Evolutionary conservation across 2,113 vertebrate species (phyloP).

Genomic region (Dicrurus megarhynchus): DNA sequence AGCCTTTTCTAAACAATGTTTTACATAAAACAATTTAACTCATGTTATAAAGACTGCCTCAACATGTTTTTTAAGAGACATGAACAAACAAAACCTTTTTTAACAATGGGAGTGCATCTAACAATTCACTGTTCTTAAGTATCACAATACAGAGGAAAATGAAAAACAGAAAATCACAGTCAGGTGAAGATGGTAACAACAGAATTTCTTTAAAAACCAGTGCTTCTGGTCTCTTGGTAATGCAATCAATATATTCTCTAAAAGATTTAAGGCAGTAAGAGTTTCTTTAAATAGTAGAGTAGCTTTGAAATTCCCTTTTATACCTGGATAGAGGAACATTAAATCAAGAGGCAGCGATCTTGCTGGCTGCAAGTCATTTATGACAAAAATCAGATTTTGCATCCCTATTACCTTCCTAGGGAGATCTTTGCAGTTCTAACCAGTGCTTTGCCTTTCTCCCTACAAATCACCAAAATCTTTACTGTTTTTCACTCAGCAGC

Average conservation of each 20-base stretch:
- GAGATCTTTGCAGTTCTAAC: neutral
- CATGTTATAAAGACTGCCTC: neutral
- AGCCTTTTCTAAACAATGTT: neutral
- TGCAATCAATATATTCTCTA: neutral
- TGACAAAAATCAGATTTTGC: neutral
- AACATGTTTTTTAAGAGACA: neutral
- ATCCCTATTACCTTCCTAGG: neutral
- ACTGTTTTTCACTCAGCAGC: neutral
- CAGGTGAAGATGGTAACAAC: neutral
- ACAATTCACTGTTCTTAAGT: neutral
- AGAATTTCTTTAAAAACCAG: neutral
- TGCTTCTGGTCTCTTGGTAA: neutral
- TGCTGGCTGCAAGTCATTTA: neutral
- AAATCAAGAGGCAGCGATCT: neutral
- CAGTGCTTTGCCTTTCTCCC: neutral
- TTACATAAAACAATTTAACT: neutral
- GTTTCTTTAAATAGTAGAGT: constrained; percentile 11
- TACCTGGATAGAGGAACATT: neutral
- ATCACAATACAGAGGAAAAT: neutral
- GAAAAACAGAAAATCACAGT: neutral
- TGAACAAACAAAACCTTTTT: neutral
- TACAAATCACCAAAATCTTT: neutral
- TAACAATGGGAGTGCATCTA: neutral
- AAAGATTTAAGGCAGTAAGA: neutral
- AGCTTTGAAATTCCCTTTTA: constrained; percentile 15